Evolutionary conservation across 2,113 vertebrate genomes (phyloP).

Genomic region (Equus quagga): DNA sequence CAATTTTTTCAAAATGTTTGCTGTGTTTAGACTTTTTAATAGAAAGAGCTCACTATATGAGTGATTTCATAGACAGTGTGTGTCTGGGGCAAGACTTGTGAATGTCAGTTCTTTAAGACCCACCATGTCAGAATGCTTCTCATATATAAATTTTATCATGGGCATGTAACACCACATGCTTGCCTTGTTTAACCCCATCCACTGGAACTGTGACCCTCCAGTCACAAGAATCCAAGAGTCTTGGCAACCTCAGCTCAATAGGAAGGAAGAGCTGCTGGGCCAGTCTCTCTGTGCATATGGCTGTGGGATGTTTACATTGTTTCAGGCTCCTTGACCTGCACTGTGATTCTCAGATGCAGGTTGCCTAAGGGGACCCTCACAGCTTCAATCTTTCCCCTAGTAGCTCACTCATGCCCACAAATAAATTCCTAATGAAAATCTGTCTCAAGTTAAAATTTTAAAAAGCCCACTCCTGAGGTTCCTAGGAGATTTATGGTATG

Average conservation of each 20-base stretch:
- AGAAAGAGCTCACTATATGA: constrained; percentile 29
- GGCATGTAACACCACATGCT: neutral
- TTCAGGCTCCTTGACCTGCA: neutral
- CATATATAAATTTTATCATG: constrained; percentile 11
- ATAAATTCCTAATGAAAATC: constrained; percentile 61
- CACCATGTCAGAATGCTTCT: constrained; percentile 17
- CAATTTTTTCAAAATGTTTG: neutral
- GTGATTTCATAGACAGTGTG: neutral
- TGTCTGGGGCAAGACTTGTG: neutral
- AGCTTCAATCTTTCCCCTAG: neutral
- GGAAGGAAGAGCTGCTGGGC: neutral
- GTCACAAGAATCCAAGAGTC: neutral
- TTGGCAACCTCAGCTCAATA: neutral
- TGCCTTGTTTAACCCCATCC: neutral
- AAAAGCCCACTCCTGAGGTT: constrained; percentile 41
- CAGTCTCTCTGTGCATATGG: neutral
- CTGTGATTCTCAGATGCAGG: neutral
- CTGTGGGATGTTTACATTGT: neutral
- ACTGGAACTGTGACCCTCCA: neutral
- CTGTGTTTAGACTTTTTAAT: constrained; percentile 15
- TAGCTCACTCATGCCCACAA: constrained; percentile 21
- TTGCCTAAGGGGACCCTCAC: neutral
- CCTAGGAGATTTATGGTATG: constrained; percentile 48
- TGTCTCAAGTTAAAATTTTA: neutral
- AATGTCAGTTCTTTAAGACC: constrained; percentile 23